A percentile compares a stretch with the other conserved stretches of the same genome.
Conservation (phyloP, 1,140 invertebrate genomes). For the Vollenhovia emeryi region DNA sequence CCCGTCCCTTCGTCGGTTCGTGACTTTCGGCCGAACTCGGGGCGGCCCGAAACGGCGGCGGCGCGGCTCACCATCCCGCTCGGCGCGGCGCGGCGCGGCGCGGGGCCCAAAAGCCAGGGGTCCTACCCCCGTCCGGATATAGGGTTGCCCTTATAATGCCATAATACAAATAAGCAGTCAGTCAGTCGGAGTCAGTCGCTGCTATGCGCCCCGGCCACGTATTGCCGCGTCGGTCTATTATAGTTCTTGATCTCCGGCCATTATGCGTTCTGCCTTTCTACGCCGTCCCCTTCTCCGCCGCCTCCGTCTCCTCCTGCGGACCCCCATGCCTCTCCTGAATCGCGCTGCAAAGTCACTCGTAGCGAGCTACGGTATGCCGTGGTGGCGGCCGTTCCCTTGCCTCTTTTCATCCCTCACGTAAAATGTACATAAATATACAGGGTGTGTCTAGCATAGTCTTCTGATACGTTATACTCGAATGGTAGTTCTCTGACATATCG, state of each 20-base stretch:
- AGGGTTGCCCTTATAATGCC: constrained; percentile 73
- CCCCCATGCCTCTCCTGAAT: constrained; percentile 40
- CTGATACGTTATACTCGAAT: neutral
- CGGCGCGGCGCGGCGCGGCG: constrained; percentile 16
- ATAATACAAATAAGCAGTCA: constrained; percentile 77
- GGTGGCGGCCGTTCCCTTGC: constrained; percentile 21
- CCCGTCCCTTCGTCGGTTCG: constrained; percentile 61
- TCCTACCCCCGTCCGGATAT: constrained; percentile 63
- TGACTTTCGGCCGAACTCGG: constrained; percentile 68
- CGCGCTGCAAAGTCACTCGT: constrained; percentile 70
- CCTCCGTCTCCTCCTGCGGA: constrained; percentile 23
- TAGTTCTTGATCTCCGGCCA: constrained; percentile 75
- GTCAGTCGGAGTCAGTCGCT: constrained; percentile 66
- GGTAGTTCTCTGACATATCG: neutral
- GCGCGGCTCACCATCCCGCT: neutral
- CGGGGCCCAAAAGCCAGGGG: constrained; percentile 33
- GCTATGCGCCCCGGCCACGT: constrained; percentile 59
- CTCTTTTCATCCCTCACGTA: constrained; percentile 46
- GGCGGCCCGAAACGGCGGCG: constrained; percentile 8
- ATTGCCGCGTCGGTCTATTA: constrained; percentile 73
- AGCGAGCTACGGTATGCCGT: constrained; percentile 15
- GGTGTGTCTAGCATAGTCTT: constrained; percentile 10
- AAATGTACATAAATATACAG: constrained; percentile 31
- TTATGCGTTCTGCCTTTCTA: constrained; percentile 72
- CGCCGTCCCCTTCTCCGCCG: constrained; percentile 44